Base-by-base conservation (phyloP, 2,888 invertebrate species). In the Hipparchia semele region DNA sequence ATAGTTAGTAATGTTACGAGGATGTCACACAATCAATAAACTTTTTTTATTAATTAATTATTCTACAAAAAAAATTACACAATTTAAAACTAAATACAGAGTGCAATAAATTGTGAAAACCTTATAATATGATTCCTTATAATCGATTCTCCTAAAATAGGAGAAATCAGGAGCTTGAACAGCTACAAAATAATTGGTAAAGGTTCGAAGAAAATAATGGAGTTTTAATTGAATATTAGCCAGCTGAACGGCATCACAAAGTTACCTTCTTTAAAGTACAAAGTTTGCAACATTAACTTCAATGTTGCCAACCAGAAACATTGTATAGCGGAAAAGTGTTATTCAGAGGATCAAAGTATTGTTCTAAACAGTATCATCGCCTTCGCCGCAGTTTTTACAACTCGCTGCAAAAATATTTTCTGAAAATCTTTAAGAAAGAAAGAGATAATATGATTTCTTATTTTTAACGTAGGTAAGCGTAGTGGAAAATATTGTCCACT, bases 151-250 rank as follows among this genome's bases (percentile, higher is more conserved):
- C n/a, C 12, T 54, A 5, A 45, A 61, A 2, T n/a, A 45, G 7
- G 6, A 8, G 9, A 10, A 5, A 2, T 7, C n/a, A 13, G 4
- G 23, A 13, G 5, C 13, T 62, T 49, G 0, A 49, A 1, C 85
- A 87, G 87, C 87, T 86, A 87, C 80, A 86, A 87, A 89, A 88
- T 89, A 89, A 61, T 88, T 84, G 86, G 86, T 79, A 81, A 82
- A 83, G 39, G 66, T 69, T 84, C 83, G 80, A 77, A 79, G 79
- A 83, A 90, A 90, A 90, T 89, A 90, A 90, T 88, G 89, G 91
- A 91, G 84, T 90, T 91, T 90, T 90, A 90, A 91, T 91, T 90
- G 89, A 90, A 90, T 90, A 90, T 90, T 90, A 90, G 87, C 86
- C 88, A 85, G 85, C 83, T 86, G 86, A 88, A 86, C 86, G 83